A percentile compares a stretch with the other conserved stretches of the same genome.
phyloP scores from a whole-genome alignment of 2,113 vertebrate species.

The Strix uralensis region DNA sequence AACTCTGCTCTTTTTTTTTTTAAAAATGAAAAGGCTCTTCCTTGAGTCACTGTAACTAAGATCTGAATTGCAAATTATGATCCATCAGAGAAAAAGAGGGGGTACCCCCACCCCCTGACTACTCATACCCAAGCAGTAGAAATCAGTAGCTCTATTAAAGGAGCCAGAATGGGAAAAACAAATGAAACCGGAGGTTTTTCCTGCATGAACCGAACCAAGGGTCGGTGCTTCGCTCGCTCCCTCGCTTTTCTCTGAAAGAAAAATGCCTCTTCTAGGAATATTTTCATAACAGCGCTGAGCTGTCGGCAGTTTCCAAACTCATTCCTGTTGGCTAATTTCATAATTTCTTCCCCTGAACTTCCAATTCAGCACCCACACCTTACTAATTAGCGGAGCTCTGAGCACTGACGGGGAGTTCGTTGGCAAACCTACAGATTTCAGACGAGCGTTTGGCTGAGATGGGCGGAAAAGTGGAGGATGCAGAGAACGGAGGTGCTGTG shows the following conservation, averaged over 20 bases:
- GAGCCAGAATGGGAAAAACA: background rate
- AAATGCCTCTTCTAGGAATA: background rate
- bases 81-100: background rate
- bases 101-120: background rate
- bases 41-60: background rate
- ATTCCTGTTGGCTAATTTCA: background rate
- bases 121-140: background rate
- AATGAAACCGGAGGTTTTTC: background rate
- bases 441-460: background rate
- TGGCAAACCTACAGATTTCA: background rate
- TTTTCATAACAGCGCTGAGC: background rate
- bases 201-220: rapidly evolving
- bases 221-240: background rate
- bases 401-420: background rate
- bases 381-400: background rate
- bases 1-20: background rate
- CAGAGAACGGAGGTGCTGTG: background rate
- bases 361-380: background rate
- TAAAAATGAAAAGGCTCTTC: background rate
- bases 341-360: background rate
- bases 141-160: background rate
- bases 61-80: background rate
- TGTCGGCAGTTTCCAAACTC: background rate
- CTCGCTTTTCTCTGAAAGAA: background rate
- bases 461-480: background rate